Conservation (phyloP, 2,797 vertebrate species). For the Halcyon leucocephala region DNA sequence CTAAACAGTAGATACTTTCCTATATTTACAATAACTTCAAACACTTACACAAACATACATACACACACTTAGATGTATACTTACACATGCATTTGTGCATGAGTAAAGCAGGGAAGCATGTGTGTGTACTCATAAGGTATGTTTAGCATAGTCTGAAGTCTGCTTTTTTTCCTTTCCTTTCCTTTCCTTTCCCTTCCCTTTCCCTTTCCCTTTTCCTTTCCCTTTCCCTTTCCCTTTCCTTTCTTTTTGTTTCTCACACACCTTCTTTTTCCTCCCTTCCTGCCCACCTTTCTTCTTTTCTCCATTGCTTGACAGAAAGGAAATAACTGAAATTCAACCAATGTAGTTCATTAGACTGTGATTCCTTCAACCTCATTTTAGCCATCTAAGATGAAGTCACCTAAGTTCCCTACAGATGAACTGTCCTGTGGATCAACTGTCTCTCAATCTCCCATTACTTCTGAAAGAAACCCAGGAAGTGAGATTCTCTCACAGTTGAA, state of each 20-base stretch:
- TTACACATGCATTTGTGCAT: rapidly evolving
- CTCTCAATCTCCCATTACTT: not conserved
- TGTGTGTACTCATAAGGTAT: not conserved
- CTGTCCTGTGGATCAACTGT: no score
- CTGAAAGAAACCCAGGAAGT: not conserved
- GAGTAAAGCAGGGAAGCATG: no score
- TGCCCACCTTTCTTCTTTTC: not conserved
- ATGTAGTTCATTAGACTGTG: no score
- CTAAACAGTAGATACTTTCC: not conserved
- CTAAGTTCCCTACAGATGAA: not conserved
- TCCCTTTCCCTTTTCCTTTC: no score
- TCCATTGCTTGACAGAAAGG: no score
- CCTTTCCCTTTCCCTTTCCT: no score
- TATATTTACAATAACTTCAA: not conserved
- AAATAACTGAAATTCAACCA: no score
- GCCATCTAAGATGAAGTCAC: not conserved
- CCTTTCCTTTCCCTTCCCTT: not conserved
- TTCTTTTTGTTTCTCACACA: no score
- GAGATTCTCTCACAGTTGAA: not conserved
- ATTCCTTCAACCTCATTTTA: no score
- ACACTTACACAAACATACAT: not conserved
- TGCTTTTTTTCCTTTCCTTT: not conserved
- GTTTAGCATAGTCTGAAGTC: not conserved
- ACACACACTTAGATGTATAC: not conserved
- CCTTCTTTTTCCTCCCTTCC: no score